Evolutionary conservation across 2,797 vertebrate genomes (phyloP), one percentile per base, ranked within the genome.

Genomic region (Pyrocephalus nanus): DNA sequence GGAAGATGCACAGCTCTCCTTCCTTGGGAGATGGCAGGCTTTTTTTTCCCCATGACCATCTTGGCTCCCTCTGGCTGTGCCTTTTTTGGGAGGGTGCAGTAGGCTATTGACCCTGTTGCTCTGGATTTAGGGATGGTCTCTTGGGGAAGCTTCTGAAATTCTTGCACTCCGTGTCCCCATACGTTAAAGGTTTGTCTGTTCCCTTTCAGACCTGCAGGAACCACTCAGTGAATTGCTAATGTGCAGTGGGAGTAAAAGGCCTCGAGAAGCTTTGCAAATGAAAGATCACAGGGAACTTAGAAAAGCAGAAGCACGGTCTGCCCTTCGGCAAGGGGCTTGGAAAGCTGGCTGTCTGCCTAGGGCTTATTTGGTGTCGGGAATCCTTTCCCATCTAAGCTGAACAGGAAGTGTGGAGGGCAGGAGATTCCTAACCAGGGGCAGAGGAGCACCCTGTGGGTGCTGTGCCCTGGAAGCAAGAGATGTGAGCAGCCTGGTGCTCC

Each of bases 191-290:
- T 79, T 77, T 2, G 2, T 58, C 58, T 65, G 18, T 83, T 91
- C 61, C 57, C n/a, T 92, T 90, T 86, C 87, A 87, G 89, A 93
- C 72, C 75, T 36, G n/a, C 65, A 69, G 81, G 93, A 96, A 67
- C 57, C 42, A 54, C 54, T 83, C 54, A 72, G 26, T 86, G 95
- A 96, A 91, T 95, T 94, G 84, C 88, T 93, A 89, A 95, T 92
- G 67, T 69, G 65, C 42, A 82, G 78, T 80, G 92, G 89, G 91
- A 91, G 76, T 72, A 90, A 90, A 79, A 91, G 87, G 43, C 61
- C 62, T 91, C 43, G 43, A 58, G 57, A 75, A 95, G 75, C 50
- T 72, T 93, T 86, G 61, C 81, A 88, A 93, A 54, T 69, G 54
- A 30, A 79, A 82, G 91, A 95, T 93, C 89, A 82, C 87, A 95